Evolutionary conservation across 2,113 vertebrate species (phyloP).

Genomic region (Aptenodytes patagonicus): DNA sequence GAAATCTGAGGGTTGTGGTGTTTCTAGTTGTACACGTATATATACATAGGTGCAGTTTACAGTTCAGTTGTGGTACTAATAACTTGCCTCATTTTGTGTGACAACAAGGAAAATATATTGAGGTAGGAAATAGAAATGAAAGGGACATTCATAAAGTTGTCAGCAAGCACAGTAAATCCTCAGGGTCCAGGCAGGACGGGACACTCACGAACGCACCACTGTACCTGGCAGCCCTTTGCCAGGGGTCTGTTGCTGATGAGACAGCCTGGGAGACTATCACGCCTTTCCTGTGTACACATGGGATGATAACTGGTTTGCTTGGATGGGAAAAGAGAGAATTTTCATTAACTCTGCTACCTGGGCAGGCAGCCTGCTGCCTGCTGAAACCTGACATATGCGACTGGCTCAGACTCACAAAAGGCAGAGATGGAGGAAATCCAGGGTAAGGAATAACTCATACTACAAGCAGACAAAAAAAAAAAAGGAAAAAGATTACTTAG

Average conservation of each 20-base stretch:
- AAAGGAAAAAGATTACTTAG: background rate
- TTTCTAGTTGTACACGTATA: background rate
- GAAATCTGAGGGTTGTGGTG: background rate
- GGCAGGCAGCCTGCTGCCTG: conserved; percentile 19
- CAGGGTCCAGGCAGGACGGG: background rate
- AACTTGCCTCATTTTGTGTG: background rate
- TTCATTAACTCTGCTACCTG: background rate
- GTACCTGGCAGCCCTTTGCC: background rate
- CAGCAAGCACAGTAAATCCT: background rate
- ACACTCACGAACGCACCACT: fast-evolving
- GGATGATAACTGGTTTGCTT: background rate
- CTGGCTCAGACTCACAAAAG: background rate
- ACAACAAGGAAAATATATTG: background rate
- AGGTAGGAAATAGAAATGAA: background rate
- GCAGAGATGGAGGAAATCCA: background rate
- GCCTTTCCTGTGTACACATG: fast-evolving
- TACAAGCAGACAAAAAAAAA: background rate
- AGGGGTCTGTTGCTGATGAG: background rate
- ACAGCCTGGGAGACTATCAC: background rate
- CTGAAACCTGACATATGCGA: conserved; percentile 8
- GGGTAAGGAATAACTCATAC: background rate
- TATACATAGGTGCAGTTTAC: background rate
- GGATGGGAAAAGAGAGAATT: background rate
- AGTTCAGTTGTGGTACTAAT: background rate
- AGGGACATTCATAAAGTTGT: background rate